Base-by-base conservation (phyloP, 2,797 vertebrate genomes). In the Sebastes alutus region DNA sequence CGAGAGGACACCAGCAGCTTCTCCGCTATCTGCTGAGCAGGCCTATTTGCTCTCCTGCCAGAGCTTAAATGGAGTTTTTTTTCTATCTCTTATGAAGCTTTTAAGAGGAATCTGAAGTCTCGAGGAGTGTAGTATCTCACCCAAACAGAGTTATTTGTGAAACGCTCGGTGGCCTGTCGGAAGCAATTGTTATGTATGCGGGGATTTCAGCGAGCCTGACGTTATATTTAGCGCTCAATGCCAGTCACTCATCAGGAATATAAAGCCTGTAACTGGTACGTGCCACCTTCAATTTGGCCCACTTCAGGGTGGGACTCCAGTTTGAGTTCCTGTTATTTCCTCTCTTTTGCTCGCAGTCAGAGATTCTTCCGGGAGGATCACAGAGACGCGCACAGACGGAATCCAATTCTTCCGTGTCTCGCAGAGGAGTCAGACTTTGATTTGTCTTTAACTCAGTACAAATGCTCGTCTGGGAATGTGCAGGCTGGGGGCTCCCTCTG, bases 401-500 rank as follows among this genome's bases (percentile, higher is more conserved):
- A 92, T 94, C 90, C 84, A 81, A 94, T 88, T 93, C 91, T 92
- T 94, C 93, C 88, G 52, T 78, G 87, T 93, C 91, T 91, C 67
- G 81, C 92, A 72, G 91, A 92, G 84, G 86, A 92, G 86, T 86
- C 85, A 18, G 85, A 87, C 93, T 93, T 95, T 94, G 93, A 95
- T 95, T 95, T 77, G 90, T 92, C 91, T 94, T 93, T 94, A 94
- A 92, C 85, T 85, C 86, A 13, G 88, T 91, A 89, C 93, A 90
- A 93, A 92, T 88, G 93, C 90, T 88, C 84, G 92, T 96, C 93
- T 94, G 94, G 95, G 94, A 91, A 81, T 95, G 96, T 89, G 94
- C 96, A 93, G 94, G 89, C 91, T 82, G 86, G 86, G 96, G 95
- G 95, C 95, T 96, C 94, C 96, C 95, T 96, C 96, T 96, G 96